Evolutionary conservation across 2,797 vertebrate genomes (phyloP), one percentile per base, ranked within the genome.

Genomic region (Acanthopagrus latus): DNA sequence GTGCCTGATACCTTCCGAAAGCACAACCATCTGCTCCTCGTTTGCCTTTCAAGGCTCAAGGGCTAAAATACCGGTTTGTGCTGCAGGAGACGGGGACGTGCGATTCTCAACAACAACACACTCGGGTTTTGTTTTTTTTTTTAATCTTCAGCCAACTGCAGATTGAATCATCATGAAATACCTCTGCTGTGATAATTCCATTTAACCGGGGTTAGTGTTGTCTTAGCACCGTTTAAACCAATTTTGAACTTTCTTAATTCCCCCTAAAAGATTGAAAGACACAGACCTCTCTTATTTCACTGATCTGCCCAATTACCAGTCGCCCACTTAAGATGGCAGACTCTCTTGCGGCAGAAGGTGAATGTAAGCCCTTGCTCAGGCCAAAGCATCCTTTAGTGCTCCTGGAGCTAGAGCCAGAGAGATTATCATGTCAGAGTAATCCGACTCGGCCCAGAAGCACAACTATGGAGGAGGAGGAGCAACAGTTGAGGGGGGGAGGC

Each of bases 391-490:
- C 92, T 94, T 89, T 86, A 88, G 91, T 83, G 85, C 89, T 93
- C 87, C 88, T 89, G 88, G 85, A 90, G 91, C 89, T 89, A 78
- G 87, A 91, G 93, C 90, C 90, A 80, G 90, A 86, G 88, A 94
- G 94, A 94, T 95, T 95, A 95, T 92, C 93, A 94, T 93, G 91
- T 95, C 91, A 91, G 85, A 92, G 93, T 94, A 95, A 95, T 95
- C 93, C 89, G 93, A 93, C 89, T 93, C 88, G 91, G 84, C 91
- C 93, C 90, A 89, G 91, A 82, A 88, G 92, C 90, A 90, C 89
- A 92, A 92, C 92, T 93, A 85, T 87, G 86, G 90, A 93, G 92
- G 91, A 92, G 92, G 93, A 92, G 93, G 93, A 94, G 93, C 94
- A 94, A 92, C 90, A 91, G 90, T 93, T 93, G 83, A 81, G 80